Evolutionary conservation across 2,113 vertebrate genomes (phyloP).

Genomic region (Plecotus auritus): DNA sequence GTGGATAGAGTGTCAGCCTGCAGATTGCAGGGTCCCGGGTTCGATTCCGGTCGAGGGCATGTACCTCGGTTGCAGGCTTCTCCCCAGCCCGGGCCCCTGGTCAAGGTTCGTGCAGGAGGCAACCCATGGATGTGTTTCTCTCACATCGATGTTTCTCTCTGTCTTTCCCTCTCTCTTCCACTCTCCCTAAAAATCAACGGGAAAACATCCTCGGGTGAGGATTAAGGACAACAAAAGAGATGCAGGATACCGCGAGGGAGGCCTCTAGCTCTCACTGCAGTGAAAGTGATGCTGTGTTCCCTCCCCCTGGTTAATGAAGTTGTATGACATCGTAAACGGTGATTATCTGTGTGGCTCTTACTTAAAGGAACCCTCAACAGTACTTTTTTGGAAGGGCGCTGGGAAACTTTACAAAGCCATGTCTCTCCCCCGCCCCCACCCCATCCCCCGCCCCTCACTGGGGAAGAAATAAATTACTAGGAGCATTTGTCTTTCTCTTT

Average conservation of each 20-base stretch:
- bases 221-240: conserved; percentile 31
- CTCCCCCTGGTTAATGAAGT: conserved; percentile 81
- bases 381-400: not conserved
- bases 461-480: not conserved
- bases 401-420: conserved; percentile 41
- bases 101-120: too few relatives aligned
- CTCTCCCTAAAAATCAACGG: too few relatives aligned
- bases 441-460: not conserved
- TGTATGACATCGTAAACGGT: conserved; percentile 67
- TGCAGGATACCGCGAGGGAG: conserved; percentile 65
- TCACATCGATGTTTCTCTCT: too few relatives aligned
- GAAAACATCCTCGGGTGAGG: too few relatives aligned
- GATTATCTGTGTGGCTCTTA: conserved; percentile 74
- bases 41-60: too few relatives aligned
- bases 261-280: conserved; percentile 80
- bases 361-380: conserved; percentile 56
- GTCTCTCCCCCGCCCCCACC: not conserved
- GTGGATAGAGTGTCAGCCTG: too few relatives aligned
- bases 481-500: conserved; percentile 49
- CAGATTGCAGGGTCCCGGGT: too few relatives aligned
- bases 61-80: too few relatives aligned
- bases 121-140: too few relatives aligned
- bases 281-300: conserved; percentile 82
- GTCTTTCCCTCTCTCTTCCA: too few relatives aligned
- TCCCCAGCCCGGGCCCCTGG: too few relatives aligned